Evolutionary conservation across 2,888 invertebrate species (phyloP).

Genomic region (Hymenopus coronatus): DNA sequence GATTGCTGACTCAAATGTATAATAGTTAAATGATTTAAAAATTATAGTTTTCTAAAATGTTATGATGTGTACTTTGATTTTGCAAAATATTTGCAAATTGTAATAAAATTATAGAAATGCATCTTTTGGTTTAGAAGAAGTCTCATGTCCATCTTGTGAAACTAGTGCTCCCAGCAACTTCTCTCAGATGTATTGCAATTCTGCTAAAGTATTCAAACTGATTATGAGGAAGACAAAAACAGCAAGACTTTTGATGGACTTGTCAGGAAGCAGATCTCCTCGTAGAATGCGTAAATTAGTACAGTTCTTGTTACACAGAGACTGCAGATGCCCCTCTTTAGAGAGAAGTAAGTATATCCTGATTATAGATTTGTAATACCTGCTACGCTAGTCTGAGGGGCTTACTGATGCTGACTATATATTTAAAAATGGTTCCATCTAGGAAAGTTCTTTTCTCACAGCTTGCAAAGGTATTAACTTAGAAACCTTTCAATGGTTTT

Average conservation of each 20-base stretch:
- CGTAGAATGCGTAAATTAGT: slow-evolving; percentile 25
- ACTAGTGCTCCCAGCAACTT: slow-evolving; percentile 27
- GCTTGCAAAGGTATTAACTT: no score
- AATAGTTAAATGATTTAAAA: no score
- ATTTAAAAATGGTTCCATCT: no score
- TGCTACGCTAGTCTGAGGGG: no score
- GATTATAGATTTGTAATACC: no score
- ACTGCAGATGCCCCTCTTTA: slow-evolving; percentile 31
- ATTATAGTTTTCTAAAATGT: no score
- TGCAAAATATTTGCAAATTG: not conserved
- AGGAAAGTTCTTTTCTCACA: no score
- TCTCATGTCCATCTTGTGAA: slow-evolving; percentile 28
- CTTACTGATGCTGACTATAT: no score
- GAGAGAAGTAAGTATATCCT: slow-evolving; percentile 24
- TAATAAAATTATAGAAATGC: not conserved
- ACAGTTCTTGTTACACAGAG: not conserved
- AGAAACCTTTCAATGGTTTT: no score
- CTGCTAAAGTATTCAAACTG: slow-evolving; percentile 30
- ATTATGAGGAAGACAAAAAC: slow-evolving; percentile 21
- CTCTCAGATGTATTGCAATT: slow-evolving; percentile 29
- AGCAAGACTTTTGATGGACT: slow-evolving; percentile 28
- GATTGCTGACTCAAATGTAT: no score
- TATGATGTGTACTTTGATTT: not conserved
- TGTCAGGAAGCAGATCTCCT: slow-evolving; percentile 26
- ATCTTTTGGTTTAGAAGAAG: not conserved